Base-by-base conservation (phyloP, 2,113 vertebrate genomes). In the Benitochromis conjunctus region DNA sequence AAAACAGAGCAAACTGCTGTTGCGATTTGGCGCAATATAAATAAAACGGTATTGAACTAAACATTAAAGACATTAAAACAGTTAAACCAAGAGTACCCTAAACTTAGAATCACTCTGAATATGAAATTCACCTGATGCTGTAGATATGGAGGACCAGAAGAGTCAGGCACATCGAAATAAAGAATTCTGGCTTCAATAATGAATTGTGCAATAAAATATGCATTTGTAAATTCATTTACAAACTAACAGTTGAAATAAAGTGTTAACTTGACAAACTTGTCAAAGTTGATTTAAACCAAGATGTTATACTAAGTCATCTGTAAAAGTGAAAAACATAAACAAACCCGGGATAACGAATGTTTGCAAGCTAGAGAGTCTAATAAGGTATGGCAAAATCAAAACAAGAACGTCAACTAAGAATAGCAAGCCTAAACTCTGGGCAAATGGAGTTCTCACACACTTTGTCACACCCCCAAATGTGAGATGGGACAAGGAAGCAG, bases 91-190 rank as follows among this genome's bases (percentile, higher is more conserved):
- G 53, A n/a, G n/a, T 55, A 55, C 53, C 53, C 53, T 55, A n/a
- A 55, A 55, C n/a, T 55, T 55, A 55, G 53, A 21, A 55, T 54
- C 53, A 21, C 9, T 54, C 53, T 54, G n/a, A 54, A 54, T 19
- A 3, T 54, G 19, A 55, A 55, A 24, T 55, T 55, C n/a, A 55
- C n/a, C 54, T 55, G 54, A 10, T 55, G n/a, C 54, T 55, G 54
- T 55, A 24, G 10, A 24, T 12, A 12, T 24, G 5, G 54, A 55
- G 54, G 54, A 55, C 54, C 54, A 55, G 54, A 55, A 55, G 0
- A 24, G 0, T 12, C 54, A 55, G 54, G 54, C 54, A 55, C 54
- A 24, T 24, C 0, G n/a, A 55, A 55, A 24, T 55, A 55, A 55
- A 55, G n/a, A 55, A 55, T 55, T 55, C 54, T 55, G 54, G 54